Evolutionary conservation across 2,888 invertebrate species (phyloP), one percentile per base, ranked within the genome.

Genomic region (Lasiommata megera): DNA sequence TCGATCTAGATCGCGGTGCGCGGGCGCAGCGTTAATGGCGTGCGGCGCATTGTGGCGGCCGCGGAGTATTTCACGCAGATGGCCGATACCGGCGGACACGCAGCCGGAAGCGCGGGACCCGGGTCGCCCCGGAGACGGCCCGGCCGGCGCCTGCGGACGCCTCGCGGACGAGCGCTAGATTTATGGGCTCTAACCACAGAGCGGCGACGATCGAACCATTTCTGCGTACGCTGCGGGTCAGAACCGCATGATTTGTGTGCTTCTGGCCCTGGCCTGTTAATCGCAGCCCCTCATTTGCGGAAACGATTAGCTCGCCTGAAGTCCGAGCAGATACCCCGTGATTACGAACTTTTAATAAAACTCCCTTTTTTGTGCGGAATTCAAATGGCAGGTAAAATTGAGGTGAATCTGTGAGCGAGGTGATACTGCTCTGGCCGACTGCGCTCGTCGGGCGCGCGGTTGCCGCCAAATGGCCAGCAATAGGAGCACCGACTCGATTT

Each of bases 31-130:
- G 63, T 62, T 23, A 23, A 23, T 23, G 23, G 5, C 23, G 23
- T 23, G 3, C n/a, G n/a, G 23, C 2, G 23, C 23, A 23, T 23
- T 23, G 23, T 23, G 23, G 23, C 23, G 68, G 62, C 54, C 74
- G 74, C 69, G 79, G 86, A 84, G 80, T 87, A 88, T 86, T 85
- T 88, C 85, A 87, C 85, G 84, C 79, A 82, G 88, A 86, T 87
- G 82, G 74, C 76, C 81, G 88, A 88, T 88, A 71, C 67, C 52
- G 65, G 75, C 64, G 73, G 79, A 79, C 80, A 76, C 71, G 61
- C 68, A 72, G 73, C 78, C 76, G 82, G 82, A 80, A 83, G 79
- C 77, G 75, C 79, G 74, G n/a, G n/a, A n/a, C n/a, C n/a, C n/a
- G n/a, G n/a, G n/a, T n/a, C n/a, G n/a, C n/a, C n/a, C n/a, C n/a